A percentile compares a stretch with the other conserved stretches of the same genome.
These are phyloP conservation scores for Oncorhynchus tshawytscha DNA, from an alignment of 2,113 vertebrate genomes.

Conservation along the genomic window DNA sequence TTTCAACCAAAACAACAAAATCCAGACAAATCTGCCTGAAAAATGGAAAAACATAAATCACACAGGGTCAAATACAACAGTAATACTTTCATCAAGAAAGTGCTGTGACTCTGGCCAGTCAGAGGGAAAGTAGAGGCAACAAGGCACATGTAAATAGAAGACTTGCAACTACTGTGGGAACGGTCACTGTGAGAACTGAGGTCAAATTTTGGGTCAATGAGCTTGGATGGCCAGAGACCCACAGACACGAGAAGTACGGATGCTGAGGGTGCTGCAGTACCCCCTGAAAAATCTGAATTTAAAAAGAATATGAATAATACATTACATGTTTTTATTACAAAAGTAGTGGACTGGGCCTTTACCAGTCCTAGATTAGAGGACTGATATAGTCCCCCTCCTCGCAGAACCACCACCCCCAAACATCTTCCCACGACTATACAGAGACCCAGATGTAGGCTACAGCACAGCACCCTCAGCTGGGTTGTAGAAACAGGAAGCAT, in stretches of 20 bases:
- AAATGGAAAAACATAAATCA: slow-evolving; percentile 26
- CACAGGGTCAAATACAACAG: slow-evolving; percentile 34
- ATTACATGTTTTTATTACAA: too few species aligned
- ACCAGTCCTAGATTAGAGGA: too few species aligned
- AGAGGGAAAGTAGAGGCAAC: slow-evolving; percentile 52
- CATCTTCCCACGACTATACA: neutral
- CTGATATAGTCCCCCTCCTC: too few species aligned
- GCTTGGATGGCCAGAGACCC: slow-evolving; percentile 42
- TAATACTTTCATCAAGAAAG: slow-evolving; percentile 51
- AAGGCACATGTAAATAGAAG: slow-evolving; percentile 60
- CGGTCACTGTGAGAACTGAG: slow-evolving; percentile 65
- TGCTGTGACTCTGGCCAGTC: slow-evolving; percentile 20
- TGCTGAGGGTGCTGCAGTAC: too few species aligned
- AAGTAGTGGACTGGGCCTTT: too few species aligned
- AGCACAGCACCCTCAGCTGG: neutral
- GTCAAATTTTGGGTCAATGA: slow-evolving; percentile 58
- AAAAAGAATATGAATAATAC: too few species aligned
- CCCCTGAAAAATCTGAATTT: too few species aligned
- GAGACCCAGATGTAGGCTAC: slow-evolving; percentile 16
- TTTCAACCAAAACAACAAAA: neutral
- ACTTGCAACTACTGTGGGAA: slow-evolving; percentile 59
- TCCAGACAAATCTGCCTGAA: neutral
- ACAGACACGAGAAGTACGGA: neutral
- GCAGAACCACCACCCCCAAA: too few species aligned
- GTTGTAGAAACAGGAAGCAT: slow-evolving; percentile 39